Conservation (phyloP, 2,888 invertebrate species). For the Scaptomyza cyrtandrae region DNA sequence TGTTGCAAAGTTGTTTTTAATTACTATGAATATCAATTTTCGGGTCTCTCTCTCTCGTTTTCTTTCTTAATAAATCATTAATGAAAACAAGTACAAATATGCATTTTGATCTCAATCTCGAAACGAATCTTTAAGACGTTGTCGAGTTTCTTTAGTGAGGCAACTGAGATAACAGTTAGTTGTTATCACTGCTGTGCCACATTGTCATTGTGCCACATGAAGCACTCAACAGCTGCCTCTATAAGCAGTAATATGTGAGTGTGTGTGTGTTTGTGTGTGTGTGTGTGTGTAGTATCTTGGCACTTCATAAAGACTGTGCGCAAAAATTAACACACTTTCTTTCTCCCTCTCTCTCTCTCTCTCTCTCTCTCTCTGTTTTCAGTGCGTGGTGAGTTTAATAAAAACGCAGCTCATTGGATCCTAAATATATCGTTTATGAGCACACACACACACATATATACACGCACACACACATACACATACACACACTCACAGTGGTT, state of each 20-base stretch:
- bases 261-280: constrained; percentile 1
- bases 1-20: constrained; percentile 5
- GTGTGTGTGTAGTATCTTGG: constrained; percentile 9
- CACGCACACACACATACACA: neutral
- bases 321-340: constrained; percentile 62
- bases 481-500: no score
- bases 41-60: neutral
- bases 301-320: constrained; percentile 57
- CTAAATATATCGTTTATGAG: constrained; percentile 64
- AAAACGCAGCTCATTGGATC: constrained; percentile 68
- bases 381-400: constrained; percentile 47
- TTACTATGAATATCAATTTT: neutral
- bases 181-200: constrained; percentile 13
- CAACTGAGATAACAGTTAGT: constrained; percentile 17
- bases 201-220: constrained; percentile 22
- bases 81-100: no score
- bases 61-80: neutral
- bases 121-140: neutral
- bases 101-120: no score
- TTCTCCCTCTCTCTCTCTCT: no score
- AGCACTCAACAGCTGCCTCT: constrained; percentile 25
- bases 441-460: constrained; percentile 16
- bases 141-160: neutral
- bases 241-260: constrained; percentile 2
- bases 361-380: neutral